Evolutionary conservation across 2,797 vertebrate species (phyloP).

Genomic region (Syngnathus acus): DNA sequence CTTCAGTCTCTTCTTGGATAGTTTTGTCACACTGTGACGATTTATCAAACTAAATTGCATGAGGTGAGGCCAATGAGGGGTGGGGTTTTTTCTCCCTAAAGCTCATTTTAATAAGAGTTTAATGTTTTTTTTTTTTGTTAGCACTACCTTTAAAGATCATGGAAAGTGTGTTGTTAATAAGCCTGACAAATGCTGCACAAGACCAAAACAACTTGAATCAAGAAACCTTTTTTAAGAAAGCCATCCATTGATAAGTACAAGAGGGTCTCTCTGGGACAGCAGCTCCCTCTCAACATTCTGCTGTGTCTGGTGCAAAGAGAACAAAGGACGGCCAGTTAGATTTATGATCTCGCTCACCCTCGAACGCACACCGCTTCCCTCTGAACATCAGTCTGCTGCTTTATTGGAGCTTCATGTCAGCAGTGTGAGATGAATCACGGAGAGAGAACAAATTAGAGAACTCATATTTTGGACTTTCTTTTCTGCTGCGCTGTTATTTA

Average conservation of each 20-base stretch:
- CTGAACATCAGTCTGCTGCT: slow-evolving; percentile 24
- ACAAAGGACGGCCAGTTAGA: slow-evolving; percentile 35
- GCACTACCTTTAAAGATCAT: no score
- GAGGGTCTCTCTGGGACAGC: not conserved
- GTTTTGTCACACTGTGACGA: no score
- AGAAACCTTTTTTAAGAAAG: not conserved
- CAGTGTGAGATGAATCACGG: not conserved
- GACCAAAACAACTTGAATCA: not conserved
- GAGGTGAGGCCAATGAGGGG: no score
- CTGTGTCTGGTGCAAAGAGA: slow-evolving; percentile 1
- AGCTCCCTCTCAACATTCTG: not conserved
- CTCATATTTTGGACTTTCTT: not conserved
- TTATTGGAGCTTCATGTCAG: not conserved
- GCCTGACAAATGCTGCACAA: not conserved
- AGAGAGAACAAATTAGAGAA: not conserved
- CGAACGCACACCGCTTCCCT: slow-evolving; percentile 27
- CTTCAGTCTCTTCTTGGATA: no score
- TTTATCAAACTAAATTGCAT: no score
- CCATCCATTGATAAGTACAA: not conserved
- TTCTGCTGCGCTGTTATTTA: slow-evolving; percentile 25
- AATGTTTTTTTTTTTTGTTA: no score
- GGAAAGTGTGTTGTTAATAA: no score
- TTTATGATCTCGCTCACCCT: slow-evolving; percentile 42
- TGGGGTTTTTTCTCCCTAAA: no score
- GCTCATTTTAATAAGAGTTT: no score